phyloP scores from a whole-genome alignment of 2,888 invertebrate species.

The Dugesia japonica region DNA sequence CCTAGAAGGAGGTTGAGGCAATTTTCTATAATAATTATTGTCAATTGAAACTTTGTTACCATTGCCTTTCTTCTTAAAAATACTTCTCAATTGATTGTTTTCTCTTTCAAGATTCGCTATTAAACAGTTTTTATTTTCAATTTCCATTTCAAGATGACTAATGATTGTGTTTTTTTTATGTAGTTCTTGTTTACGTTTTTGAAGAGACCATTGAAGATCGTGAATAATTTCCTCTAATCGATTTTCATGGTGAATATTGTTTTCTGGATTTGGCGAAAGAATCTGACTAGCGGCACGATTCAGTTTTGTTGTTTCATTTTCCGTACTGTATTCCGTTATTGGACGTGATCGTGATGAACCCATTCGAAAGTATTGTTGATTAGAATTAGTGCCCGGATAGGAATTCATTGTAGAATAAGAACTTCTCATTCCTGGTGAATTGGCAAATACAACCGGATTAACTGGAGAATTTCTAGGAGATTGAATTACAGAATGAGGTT shows the following conservation, averaged over 20 bases:
- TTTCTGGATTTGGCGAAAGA: background rate
- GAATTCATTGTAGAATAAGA: conserved; percentile 1
- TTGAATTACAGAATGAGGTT: background rate
- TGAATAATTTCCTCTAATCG: background rate
- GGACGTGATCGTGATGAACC: background rate
- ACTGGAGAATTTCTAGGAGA: conserved; percentile 2
- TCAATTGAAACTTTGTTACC: background rate
- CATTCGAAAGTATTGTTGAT: conserved; percentile 7
- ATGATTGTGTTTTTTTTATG: background rate
- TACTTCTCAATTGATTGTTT: background rate
- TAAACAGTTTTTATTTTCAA: conserved; percentile 1
- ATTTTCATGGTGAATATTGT: background rate
- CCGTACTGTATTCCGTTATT: background rate
- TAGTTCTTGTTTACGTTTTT: background rate
- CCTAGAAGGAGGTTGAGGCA: background rate
- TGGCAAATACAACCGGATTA: background rate
- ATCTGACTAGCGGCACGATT: background rate
- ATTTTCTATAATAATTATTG: conserved; percentile 6
- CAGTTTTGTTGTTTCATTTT: background rate
- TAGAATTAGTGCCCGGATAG: background rate
- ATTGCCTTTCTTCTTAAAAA: background rate
- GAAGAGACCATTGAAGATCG: conserved; percentile 2
- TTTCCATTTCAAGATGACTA: background rate
- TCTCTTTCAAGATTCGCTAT: conserved; percentile 7
- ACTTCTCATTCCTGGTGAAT: background rate